Conservation (phyloP, 2,113 vertebrate genomes). For the Sturnira hondurensis region DNA sequence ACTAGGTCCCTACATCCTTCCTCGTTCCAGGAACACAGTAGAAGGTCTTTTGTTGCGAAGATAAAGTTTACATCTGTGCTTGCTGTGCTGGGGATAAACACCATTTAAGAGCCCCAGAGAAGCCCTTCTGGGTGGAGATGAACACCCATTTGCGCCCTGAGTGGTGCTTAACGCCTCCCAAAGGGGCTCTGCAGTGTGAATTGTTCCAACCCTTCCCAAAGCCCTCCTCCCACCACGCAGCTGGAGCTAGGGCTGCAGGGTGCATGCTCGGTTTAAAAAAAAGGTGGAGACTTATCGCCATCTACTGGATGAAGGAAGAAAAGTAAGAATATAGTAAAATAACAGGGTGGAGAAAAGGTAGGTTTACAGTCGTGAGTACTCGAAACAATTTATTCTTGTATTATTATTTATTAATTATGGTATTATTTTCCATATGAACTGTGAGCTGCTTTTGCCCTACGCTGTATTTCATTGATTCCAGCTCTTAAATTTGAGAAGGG, state of each 20-base stretch:
- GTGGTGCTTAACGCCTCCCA: not conserved
- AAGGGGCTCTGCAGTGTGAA: not conserved
- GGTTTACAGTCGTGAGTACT: not conserved
- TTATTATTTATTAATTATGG: not conserved
- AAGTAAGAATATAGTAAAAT: not conserved
- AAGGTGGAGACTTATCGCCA: constrained; percentile 48
- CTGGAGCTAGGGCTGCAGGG: not conserved
- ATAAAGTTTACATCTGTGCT: not conserved
- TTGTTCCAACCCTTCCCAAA: not conserved
- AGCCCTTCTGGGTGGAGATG: not conserved
- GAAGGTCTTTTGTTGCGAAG: not conserved
- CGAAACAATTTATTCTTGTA: not conserved
- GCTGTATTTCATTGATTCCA: not conserved
- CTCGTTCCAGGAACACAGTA: not conserved
- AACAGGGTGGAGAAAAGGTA: not conserved
- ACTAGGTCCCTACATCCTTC: not conserved
- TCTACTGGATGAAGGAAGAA: constrained; percentile 53
- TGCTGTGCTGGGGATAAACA: not conserved
- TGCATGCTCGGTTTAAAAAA: not conserved
- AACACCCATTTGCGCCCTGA: not conserved
- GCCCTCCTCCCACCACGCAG: not conserved
- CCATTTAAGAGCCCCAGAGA: not conserved
- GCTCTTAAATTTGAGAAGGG: not conserved
- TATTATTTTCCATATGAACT: not conserved
- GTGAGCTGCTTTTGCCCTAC: not conserved